Evolutionary conservation across 2,888 invertebrate species (phyloP).

Genomic region (Ypsolopha sequella): DNA sequence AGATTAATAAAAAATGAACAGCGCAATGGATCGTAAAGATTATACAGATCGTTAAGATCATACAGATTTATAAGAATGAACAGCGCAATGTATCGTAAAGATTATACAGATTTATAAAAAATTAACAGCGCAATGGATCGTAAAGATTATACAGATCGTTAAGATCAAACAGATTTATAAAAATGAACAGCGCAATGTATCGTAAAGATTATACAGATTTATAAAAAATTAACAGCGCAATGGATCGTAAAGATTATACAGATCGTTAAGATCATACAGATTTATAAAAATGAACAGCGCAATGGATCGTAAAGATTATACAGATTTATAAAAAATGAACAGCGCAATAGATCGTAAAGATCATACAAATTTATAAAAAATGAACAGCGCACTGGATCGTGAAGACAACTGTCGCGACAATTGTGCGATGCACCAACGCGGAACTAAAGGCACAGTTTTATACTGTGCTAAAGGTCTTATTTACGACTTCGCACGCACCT

Average conservation of each 20-base stretch:
- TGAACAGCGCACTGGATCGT: neutral
- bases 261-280: too few species aligned
- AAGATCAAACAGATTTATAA: too few species aligned
- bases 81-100: neutral
- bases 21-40: too few species aligned
- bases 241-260: too few species aligned
- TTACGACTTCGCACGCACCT: too few species aligned
- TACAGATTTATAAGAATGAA: neutral
- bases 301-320: neutral
- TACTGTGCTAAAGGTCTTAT: too few species aligned
- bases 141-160: too few species aligned
- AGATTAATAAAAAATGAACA: neutral
- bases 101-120: neutral
- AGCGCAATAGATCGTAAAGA: neutral
- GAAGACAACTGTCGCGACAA: too few species aligned
- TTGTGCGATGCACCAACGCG: too few species aligned
- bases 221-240: neutral
- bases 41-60: too few species aligned
- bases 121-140: neutral
- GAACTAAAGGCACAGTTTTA: too few species aligned
- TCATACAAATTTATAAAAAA: neutral
- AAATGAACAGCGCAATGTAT: neutral
- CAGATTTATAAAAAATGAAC: neutral
- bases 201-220: too few species aligned
- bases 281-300: neutral